These are phyloP conservation scores for Proisotoma minuta DNA, from an alignment of 2,888 invertebrate genomes.

Conservation along the genomic window DNA sequence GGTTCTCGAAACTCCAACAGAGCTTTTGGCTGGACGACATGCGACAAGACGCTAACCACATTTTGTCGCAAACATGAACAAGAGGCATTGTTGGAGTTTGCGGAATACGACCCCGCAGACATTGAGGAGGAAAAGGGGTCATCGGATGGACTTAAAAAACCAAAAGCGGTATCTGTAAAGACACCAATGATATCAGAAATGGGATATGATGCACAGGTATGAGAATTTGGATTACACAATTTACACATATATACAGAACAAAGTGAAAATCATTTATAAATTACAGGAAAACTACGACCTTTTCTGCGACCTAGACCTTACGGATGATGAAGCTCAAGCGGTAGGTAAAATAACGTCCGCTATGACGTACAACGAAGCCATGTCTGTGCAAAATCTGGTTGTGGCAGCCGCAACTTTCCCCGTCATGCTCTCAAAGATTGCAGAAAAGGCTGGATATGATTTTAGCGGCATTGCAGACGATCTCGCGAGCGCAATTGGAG, in stretches of 20 bases:
- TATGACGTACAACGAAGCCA: neutral
- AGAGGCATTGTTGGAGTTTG: neutral
- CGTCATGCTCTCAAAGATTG: neutral
- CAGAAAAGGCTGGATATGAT: neutral
- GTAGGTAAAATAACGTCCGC: neutral
- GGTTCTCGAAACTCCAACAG: constrained; percentile 2
- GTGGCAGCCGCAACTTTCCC: neutral
- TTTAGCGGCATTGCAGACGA: neutral
- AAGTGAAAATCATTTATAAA: too few relatives aligned
- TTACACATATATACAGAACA: too few relatives aligned
- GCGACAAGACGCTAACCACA: neutral
- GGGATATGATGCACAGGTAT: neutral
- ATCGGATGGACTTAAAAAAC: neutral
- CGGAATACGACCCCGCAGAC: neutral
- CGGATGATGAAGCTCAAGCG: neutral
- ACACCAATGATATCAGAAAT: neutral
- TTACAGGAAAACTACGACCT: neutral
- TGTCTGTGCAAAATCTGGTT: neutral
- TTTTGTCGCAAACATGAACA: neutral
- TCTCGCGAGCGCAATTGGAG: neutral
- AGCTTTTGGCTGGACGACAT: neutral
- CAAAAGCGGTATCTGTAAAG: neutral
- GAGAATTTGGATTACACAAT: neutral
- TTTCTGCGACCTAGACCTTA: neutral
- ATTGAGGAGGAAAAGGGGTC: neutral